These are phyloP conservation scores for Perccottus glenii DNA, from an alignment of 2,113 vertebrate genomes.

Conservation along the genomic window DNA sequence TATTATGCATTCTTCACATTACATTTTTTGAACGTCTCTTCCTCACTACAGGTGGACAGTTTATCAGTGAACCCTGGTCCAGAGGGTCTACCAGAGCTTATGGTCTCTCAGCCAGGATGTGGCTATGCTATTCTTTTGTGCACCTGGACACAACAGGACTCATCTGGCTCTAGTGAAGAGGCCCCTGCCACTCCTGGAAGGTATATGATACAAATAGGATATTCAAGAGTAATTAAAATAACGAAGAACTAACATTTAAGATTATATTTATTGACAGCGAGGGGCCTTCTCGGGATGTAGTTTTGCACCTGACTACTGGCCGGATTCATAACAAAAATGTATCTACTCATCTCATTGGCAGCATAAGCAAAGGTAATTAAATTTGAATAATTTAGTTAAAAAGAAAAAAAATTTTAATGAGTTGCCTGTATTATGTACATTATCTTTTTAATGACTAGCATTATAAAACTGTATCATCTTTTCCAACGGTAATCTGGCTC, in stretches of 20 bases:
- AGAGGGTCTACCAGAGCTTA: conserved; percentile 88
- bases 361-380: conserved; percentile 84
- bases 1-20: neutral
- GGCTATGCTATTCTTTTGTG: conserved; percentile 92
- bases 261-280: conserved; percentile 75
- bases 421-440: no score
- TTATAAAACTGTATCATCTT: no score
- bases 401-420: no score
- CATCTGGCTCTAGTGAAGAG: conserved; percentile 46
- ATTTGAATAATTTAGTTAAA: neutral
- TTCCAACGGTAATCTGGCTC: no score
- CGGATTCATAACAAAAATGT: conserved; percentile 99
- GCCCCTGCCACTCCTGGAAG: conserved; percentile 67
- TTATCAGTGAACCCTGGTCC: conserved; percentile 90
- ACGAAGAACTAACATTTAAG: no score
- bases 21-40: neutral
- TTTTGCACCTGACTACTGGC: conserved; percentile 91
- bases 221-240: no score
- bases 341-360: conserved; percentile 95
- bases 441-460: no score
- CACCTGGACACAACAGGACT: conserved; percentile 85
- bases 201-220: conserved; percentile 21
- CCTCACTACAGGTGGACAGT: conserved; percentile 89
- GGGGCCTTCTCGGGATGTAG: conserved; percentile 83
- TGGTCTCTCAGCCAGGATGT: conserved; percentile 98